Evolutionary conservation across 37 sponge, comb jelly and placozoan genomes (phyloP).

Genomic region (Petrosia ficiformis): DNA sequence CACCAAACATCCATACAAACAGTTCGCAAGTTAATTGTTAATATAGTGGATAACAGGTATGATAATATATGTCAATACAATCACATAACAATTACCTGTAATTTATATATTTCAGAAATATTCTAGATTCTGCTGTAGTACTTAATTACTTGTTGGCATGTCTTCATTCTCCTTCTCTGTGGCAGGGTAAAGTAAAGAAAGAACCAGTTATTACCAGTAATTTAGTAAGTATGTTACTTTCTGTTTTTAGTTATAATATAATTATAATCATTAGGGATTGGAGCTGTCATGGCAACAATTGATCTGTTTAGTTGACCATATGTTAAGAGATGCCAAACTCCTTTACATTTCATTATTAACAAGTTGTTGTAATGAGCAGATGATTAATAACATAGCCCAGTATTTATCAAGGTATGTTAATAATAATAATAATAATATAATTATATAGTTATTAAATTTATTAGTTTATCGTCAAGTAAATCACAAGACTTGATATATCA

Average conservation of each 20-base stretch:
- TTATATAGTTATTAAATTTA: too few species aligned
- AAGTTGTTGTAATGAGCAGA: too few species aligned
- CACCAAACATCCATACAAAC: background rate
- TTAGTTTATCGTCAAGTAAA: too few species aligned
- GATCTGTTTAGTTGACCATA: too few species aligned
- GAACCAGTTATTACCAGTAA: constrained; percentile 66
- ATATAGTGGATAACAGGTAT: too few species aligned
- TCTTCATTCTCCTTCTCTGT: constrained; percentile 63
- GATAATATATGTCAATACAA: too few species aligned
- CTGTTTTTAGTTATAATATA: background rate
- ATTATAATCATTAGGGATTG: background rate
- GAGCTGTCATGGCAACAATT: background rate
- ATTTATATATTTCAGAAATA: background rate
- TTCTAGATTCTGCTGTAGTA: constrained; percentile 6
- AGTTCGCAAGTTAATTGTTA: background rate
- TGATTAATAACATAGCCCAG: too few species aligned
- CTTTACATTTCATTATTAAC: too few species aligned
- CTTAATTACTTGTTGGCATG: constrained; percentile 82
- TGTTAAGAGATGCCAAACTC: too few species aligned
- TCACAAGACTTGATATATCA: background rate
- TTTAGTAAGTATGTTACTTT: constrained; percentile 45
- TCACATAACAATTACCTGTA: too few species aligned
- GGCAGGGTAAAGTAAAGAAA: constrained; percentile 72
- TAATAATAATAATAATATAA: too few species aligned
- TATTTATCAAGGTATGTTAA: too few species aligned